A percentile compares a stretch with the other conserved stretches of the same genome.
These are phyloP conservation scores for Ahaetulla prasina DNA, from an alignment of 2,113 vertebrate species.

Conservation along the genomic window DNA sequence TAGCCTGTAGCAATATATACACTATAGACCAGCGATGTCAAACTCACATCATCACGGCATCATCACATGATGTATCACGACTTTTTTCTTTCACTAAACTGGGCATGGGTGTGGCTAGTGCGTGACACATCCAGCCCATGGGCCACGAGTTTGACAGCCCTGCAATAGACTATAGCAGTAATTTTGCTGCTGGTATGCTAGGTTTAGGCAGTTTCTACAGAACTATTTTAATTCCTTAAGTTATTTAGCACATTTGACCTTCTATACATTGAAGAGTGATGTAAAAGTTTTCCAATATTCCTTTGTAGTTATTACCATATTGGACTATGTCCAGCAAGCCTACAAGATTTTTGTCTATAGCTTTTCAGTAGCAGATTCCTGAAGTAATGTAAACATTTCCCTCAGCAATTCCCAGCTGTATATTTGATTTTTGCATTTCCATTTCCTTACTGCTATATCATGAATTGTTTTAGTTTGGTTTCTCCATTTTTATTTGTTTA, in stretches of 20 bases:
- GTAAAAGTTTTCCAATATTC: not conserved
- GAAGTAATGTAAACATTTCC: slow-evolving; percentile 22
- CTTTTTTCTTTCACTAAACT: too few species aligned
- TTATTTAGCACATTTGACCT: not conserved
- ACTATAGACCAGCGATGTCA: not conserved
- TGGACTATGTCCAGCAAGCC: not conserved
- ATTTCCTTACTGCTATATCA: slow-evolving; percentile 18
- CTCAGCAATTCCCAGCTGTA: slow-evolving; percentile 19
- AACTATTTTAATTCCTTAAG: not conserved
- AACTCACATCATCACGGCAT: too few species aligned
- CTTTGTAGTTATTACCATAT: not conserved
- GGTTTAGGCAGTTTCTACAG: not conserved
- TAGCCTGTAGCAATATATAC: not conserved
- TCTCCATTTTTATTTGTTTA: not conserved
- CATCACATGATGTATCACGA: too few species aligned
- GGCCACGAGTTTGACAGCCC: too few species aligned
- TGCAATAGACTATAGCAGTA: not conserved
- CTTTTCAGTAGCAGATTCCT: not conserved
- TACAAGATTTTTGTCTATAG: not conserved
- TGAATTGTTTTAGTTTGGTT: slow-evolving; percentile 5
- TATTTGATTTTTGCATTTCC: slow-evolving; percentile 23
- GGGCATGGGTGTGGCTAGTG: too few species aligned
- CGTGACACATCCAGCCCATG: too few species aligned
- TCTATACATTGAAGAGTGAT: not conserved
- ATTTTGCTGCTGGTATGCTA: not conserved